These are phyloP conservation scores for Caradrina kadenii DNA, from an alignment of 2,888 invertebrate species.

Conservation along the genomic window DNA sequence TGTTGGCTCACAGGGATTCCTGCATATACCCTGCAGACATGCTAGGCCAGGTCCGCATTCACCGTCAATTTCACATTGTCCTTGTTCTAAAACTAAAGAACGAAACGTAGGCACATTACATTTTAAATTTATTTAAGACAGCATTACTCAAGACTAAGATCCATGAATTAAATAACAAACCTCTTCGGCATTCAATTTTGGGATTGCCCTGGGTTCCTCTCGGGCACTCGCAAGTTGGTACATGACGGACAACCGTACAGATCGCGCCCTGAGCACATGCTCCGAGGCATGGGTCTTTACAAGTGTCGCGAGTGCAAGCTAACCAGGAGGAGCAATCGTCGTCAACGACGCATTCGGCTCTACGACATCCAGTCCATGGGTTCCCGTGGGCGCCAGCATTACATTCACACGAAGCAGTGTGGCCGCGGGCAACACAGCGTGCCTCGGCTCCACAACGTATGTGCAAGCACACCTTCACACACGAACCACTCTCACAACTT, in stretches of 20 bases:
- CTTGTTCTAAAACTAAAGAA: slow-evolving; percentile 85
- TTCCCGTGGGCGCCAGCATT: slow-evolving; percentile 94
- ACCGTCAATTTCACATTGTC: slow-evolving; percentile 94
- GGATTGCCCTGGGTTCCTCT: slow-evolving; percentile 96
- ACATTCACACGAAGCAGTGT: slow-evolving; percentile 95
- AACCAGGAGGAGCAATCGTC: slow-evolving; percentile 95
- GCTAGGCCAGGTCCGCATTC: slow-evolving; percentile 96
- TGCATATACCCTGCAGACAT: slow-evolving; percentile 95
- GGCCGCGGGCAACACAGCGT: slow-evolving; percentile 94
- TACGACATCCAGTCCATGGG: slow-evolving; percentile 94
- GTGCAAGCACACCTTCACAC: slow-evolving; percentile 94
- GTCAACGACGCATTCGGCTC: slow-evolving; percentile 94
- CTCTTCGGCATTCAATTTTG: slow-evolving; percentile 91
- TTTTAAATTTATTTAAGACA: background rate
- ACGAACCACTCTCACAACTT: slow-evolving; percentile 95
- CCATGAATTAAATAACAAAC: slow-evolving; percentile 72
- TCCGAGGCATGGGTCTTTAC: slow-evolving; percentile 96
- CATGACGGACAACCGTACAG: slow-evolving; percentile 94
- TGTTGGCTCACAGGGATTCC: slow-evolving; percentile 94
- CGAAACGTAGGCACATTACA: slow-evolving; percentile 2
- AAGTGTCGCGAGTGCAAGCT: slow-evolving; percentile 94
- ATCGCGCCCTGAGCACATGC: slow-evolving; percentile 94
- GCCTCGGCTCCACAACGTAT: slow-evolving; percentile 95
- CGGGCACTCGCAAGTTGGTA: slow-evolving; percentile 95
- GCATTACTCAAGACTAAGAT: background rate